Percentiles rank a stretch among this genome's conserved stretches.
Evolutionary conservation across 2,113 vertebrate species (phyloP).

Genomic region (Phalacrocorax pelagicus): DNA sequence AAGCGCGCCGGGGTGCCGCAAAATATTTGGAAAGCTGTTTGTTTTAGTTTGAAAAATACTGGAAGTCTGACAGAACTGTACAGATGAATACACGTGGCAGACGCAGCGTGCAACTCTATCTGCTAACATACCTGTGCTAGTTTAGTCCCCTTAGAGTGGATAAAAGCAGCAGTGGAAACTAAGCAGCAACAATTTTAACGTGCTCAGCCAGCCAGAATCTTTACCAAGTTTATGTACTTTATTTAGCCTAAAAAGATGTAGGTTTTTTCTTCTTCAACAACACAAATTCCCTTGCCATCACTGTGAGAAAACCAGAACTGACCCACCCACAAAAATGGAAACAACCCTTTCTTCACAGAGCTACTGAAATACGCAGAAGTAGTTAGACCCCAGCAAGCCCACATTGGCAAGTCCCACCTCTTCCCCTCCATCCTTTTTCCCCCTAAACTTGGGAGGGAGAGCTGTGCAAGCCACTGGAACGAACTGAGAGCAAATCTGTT

Average conservation of each 20-base stretch:
- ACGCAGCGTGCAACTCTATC: background rate
- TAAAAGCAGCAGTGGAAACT: background rate
- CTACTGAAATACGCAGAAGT: background rate
- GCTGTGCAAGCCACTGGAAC: background rate
- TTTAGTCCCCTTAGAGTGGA: rapidly evolving
- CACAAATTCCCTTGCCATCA: background rate
- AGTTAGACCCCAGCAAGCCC: too few species aligned
- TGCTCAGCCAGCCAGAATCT: background rate
- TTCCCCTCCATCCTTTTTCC: background rate
- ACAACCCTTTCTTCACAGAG: background rate
- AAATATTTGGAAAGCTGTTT: background rate
- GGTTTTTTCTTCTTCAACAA: background rate
- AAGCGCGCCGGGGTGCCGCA: too few species aligned
- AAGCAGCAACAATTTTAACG: background rate
- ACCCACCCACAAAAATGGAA: background rate
- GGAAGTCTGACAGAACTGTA: background rate
- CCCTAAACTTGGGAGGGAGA: background rate
- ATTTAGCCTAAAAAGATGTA: background rate
- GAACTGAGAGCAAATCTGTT: background rate
- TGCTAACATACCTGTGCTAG: background rate
- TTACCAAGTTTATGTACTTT: background rate
- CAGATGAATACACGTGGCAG: background rate
- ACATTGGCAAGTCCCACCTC: background rate
- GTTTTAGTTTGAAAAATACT: background rate
- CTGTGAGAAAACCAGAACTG: background rate